phyloP scores from a whole-genome alignment of 2,113 vertebrate species.

The Leucosticte australis region DNA sequence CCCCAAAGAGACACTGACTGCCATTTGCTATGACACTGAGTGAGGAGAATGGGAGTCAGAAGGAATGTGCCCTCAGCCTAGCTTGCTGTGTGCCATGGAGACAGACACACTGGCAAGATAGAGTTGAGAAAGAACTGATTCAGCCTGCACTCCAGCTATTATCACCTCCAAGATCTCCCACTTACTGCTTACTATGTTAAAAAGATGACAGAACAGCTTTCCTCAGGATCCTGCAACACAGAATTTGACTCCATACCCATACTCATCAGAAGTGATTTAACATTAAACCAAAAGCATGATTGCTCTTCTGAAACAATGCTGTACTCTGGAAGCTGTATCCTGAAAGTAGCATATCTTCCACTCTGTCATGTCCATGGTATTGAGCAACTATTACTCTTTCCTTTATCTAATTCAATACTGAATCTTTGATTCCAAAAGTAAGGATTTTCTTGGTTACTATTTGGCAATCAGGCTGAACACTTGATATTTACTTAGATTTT shows the following conservation, averaged over 20 bases:
- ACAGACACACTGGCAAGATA: accelerated
- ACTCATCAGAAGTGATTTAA: not conserved
- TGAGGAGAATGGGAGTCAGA: not conserved
- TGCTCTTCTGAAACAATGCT: not conserved
- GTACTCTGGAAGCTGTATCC: not conserved
- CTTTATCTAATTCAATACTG: not conserved
- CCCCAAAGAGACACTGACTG: not conserved
- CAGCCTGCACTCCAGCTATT: not conserved
- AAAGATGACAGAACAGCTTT: not conserved
- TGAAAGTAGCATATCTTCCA: not conserved
- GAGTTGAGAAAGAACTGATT: not conserved
- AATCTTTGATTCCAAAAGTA: not conserved
- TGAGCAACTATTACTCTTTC: not conserved
- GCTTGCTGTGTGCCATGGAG: not conserved
- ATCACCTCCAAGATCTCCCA: not conserved
- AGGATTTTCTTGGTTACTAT: not conserved
- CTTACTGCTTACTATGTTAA: not conserved
- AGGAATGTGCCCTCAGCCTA: not conserved
- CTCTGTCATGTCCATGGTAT: not conserved
- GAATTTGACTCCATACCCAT: not conserved
- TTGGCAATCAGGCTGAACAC: not conserved
- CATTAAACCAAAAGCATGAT: not conserved
- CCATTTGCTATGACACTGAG: not conserved
- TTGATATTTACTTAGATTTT: not conserved
- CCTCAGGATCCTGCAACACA: not conserved